Evolutionary conservation across 1,140 invertebrate species (phyloP).

Genomic region (Asbolus verrucosus): DNA sequence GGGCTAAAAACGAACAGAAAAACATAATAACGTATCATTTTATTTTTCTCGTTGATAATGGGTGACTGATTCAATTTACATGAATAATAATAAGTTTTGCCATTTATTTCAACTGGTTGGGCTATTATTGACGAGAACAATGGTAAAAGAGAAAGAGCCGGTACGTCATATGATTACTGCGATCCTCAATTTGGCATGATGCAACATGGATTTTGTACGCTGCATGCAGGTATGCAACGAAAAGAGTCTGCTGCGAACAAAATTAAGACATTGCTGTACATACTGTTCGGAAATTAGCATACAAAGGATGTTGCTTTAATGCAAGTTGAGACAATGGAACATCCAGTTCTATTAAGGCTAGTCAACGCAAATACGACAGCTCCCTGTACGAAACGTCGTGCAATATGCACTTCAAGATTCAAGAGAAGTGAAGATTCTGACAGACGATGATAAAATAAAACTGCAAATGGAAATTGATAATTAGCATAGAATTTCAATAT

Average conservation of each 20-base stretch:
- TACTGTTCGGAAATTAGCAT: slow-evolving; percentile 38
- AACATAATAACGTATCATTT: too few relatives aligned
- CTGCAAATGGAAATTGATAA: too few relatives aligned
- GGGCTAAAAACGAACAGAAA: too few relatives aligned
- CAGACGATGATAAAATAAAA: too few relatives aligned
- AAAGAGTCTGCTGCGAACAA: slow-evolving; percentile 23
- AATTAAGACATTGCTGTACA: slow-evolving; percentile 40
- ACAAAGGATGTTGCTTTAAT: slow-evolving; percentile 36
- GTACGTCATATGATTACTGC: background rate
- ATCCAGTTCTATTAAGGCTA: slow-evolving; percentile 41
- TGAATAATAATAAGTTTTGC: too few relatives aligned
- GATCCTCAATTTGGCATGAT: slow-evolving; percentile 5
- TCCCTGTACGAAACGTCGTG: slow-evolving; percentile 21
- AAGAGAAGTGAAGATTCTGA: too few relatives aligned
- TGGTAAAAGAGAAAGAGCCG: background rate
- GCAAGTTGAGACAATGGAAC: slow-evolving; percentile 40
- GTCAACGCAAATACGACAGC: slow-evolving; percentile 29
- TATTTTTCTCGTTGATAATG: too few relatives aligned
- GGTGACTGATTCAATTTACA: too few relatives aligned
- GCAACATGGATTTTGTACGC: background rate
- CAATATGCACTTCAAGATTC: slow-evolving; percentile 35
- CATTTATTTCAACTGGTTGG: too few relatives aligned
- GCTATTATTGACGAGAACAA: too few relatives aligned
- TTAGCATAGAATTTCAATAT: too few relatives aligned
- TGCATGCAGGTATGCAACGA: background rate